Base-by-base conservation (phyloP, 1,140 invertebrate genomes). In the Batillaria attramentaria region DNA sequence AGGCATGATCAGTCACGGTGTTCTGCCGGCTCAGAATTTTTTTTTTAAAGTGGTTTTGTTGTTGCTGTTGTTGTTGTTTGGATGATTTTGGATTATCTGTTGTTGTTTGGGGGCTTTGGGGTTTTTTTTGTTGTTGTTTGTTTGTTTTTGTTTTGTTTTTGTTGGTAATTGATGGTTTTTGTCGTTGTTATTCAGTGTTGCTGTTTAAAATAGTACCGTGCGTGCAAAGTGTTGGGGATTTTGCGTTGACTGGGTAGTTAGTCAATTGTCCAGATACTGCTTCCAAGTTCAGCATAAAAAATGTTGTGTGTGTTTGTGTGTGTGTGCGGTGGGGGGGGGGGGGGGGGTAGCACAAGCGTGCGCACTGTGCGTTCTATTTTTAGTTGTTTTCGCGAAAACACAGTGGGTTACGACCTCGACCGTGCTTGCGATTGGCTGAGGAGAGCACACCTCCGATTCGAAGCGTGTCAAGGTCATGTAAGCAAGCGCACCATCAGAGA, bases 401-500 rank as follows among this genome's bases (percentile, higher is more conserved):
- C 46, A 8, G 2, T 24, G 50, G 35, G 39, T 62, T 3, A 33
- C 35, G 54, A 39, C 3, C 20, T 54, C 10, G 18, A 35, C 42
- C 16, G 31, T 8, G 20, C 31, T 24, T 43, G 1, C 69, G 78
- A 79, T 79, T 79, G 74, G 74, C 35, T 73, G 24, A 16, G 13
- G 16, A n/a, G 37, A 72, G 72, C 66, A 62, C 66, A 60, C 79
- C 74, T 42, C 69, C 50, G n/a, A 24, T 39, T 10, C 69, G 43
- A 35, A 33, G 54, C 69, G 42, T 75, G 43, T 72, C 79, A 81
- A 81, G 79, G 79, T 72, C 60, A 72, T 73, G 73, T 50, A 24
- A n/a, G 54, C 20, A 33, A 20, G 54, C 20, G 24, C 13, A 1
- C 33, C 10, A 24, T 75, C 8, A 31, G 62, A 41, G n/a, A n/a